Conservation (phyloP, 2,888 invertebrate species). For the Pyrrhosoma nymphula region DNA sequence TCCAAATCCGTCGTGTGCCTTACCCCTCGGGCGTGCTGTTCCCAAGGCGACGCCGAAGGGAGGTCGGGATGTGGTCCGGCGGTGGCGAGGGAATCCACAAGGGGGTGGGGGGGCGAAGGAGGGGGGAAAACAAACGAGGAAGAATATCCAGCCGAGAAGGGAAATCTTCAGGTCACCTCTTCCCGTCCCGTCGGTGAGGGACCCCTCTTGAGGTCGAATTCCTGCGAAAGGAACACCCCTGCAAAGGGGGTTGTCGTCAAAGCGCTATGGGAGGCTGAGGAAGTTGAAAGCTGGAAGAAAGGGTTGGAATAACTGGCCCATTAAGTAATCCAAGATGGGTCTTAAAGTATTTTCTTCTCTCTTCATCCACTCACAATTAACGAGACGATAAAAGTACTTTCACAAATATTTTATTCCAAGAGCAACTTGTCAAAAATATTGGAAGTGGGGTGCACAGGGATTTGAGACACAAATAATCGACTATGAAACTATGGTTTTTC, state of each 20-base stretch:
- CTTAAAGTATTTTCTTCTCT: not conserved
- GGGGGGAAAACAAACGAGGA: not conserved
- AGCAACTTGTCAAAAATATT: no score
- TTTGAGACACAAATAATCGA: no score
- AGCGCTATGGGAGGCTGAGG: not conserved
- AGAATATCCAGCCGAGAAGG: not conserved
- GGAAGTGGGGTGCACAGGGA: not conserved
- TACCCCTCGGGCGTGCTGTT: conserved; percentile 46
- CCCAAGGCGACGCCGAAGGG: conserved; percentile 7
- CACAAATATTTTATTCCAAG: no score
- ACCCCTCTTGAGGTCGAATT: not conserved
- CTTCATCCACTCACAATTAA: not conserved
- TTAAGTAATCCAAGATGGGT: not conserved
- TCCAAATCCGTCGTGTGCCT: conserved; percentile 55
- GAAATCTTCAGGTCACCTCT: not conserved
- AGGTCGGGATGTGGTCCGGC: conserved; percentile 41
- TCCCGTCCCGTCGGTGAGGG: not conserved
- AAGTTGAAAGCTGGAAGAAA: no score
- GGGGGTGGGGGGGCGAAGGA: not conserved
- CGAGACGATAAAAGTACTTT: not conserved
- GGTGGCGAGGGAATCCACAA: not conserved
- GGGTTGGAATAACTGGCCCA: not conserved
- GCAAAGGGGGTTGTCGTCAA: not conserved
- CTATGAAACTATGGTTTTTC: no score
- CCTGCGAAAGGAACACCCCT: not conserved